These are phyloP conservation scores for Asteroscopus sphinx DNA, from an alignment of 2,888 invertebrate species.

Conservation along the genomic window DNA sequence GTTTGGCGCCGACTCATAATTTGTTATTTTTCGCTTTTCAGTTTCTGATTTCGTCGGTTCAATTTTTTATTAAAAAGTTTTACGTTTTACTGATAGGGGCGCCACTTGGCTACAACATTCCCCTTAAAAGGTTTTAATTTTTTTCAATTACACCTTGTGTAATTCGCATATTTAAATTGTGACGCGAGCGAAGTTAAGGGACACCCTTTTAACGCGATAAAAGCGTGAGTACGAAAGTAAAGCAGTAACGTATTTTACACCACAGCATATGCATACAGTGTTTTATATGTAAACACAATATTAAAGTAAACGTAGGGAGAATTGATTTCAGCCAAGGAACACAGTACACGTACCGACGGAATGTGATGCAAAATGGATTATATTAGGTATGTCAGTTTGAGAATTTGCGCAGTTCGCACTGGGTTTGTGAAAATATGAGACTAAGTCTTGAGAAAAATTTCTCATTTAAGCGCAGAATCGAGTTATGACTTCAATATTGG, in stretches of 20 bases:
- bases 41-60: no score
- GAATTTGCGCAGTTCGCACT: slow-evolving; percentile 9
- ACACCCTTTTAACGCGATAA: slow-evolving; percentile 20
- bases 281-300: slow-evolving; percentile 19
- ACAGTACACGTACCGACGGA: slow-evolving; percentile 4
- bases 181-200: slow-evolving; percentile 12
- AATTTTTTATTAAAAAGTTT: no score
- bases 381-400: slow-evolving; percentile 23
- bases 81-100: no score
- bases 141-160: no score
- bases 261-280: neutral
- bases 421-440: slow-evolving; percentile 4
- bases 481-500: slow-evolving; percentile 22
- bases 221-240: slow-evolving; percentile 13
- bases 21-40: no score
- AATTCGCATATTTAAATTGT: slow-evolving; percentile 17
- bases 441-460: slow-evolving; percentile 20
- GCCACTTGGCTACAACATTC: no score
- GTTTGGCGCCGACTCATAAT: no score
- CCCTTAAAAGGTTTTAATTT: no score
- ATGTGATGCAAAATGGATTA: slow-evolving; percentile 36
- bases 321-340: slow-evolving; percentile 37
- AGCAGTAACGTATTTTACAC: slow-evolving; percentile 12
- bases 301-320: slow-evolving; percentile 13
- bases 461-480: slow-evolving; percentile 14